A percentile compares a stretch with the other conserved stretches of the same genome.
These are phyloP conservation scores for Gila orcuttii DNA, from an alignment of 2,113 vertebrate genomes.

Conservation along the genomic window DNA sequence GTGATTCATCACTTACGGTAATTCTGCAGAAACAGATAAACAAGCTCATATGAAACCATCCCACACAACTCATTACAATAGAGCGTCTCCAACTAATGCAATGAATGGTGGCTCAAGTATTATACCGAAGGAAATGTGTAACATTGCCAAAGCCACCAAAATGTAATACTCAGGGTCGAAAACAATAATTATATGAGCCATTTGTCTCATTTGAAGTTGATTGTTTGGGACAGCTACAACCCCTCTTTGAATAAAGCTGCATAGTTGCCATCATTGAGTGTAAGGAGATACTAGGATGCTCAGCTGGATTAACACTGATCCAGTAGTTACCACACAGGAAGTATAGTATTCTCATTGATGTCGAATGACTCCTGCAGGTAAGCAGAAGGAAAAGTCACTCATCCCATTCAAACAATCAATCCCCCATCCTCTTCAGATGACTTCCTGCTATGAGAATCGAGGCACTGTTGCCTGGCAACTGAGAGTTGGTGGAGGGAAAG, in stretches of 20 bases:
- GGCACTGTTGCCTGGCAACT: conserved; percentile 70
- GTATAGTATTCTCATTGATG: conserved; percentile 1
- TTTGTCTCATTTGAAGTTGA: conserved; percentile 6
- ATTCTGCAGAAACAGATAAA: conserved; percentile 44
- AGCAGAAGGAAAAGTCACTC: conserved; percentile 44
- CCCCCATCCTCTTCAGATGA: conserved; percentile 45
- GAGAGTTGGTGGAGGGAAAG: conserved; percentile 35
- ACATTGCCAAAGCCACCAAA: not conserved
- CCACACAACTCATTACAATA: conserved; percentile 33
- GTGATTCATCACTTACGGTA: conserved; percentile 39
- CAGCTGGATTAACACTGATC: conserved; percentile 17
- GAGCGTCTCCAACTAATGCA: conserved; percentile 21
- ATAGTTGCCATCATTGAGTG: not conserved
- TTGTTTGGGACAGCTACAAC: not conserved
- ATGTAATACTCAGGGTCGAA: not conserved
- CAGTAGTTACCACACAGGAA: conserved; percentile 1
- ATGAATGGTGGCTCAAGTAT: not conserved
- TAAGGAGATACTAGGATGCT: not conserved
- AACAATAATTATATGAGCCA: not conserved
- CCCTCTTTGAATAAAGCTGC: conserved; percentile 2
- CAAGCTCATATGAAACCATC: conserved; percentile 45
- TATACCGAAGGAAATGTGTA: not conserved
- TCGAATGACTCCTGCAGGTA: conserved; percentile 47
- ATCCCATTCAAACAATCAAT: conserved; percentile 42
- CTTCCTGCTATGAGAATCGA: conserved; percentile 9